Evolutionary conservation across 2,797 vertebrate genomes (phyloP).

Genomic region (Graptemys geographica): DNA sequence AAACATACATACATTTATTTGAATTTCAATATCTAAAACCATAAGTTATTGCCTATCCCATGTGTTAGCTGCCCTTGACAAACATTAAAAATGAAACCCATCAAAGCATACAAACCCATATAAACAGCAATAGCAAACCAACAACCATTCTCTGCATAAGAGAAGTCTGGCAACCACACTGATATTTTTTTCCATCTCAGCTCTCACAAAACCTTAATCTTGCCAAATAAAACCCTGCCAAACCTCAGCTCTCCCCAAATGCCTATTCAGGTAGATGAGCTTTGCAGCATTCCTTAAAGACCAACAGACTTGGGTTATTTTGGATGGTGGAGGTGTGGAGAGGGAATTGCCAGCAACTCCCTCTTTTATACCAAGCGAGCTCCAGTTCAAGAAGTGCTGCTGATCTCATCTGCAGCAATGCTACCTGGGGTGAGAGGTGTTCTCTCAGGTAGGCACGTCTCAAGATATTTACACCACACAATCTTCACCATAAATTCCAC

Average conservation of each 20-base stretch:
- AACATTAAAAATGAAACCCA: not conserved
- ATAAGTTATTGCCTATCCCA: not conserved
- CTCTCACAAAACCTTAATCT: not conserved
- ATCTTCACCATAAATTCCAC: not conserved
- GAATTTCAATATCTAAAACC: not conserved
- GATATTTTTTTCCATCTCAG: not conserved
- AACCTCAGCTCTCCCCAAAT: not conserved
- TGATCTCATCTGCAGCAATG: no score
- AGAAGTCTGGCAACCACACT: not conserved
- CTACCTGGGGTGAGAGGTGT: not conserved
- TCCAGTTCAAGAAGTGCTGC: not conserved
- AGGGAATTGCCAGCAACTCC: not conserved
- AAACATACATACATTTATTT: not conserved
- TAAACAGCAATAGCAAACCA: not conserved
- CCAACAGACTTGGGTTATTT: not conserved
- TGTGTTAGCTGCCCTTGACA: not conserved
- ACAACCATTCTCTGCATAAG: not conserved
- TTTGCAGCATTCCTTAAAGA: not conserved
- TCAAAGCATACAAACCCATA: not conserved
- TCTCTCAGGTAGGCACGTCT: not conserved
- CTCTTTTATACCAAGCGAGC: not conserved
- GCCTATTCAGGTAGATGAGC: not conserved
- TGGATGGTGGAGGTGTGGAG: not conserved
- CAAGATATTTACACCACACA: not conserved
- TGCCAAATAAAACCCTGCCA: not conserved